phyloP scores from a whole-genome alignment of 2,888 invertebrate genomes.

The Chirona hameri region DNA sequence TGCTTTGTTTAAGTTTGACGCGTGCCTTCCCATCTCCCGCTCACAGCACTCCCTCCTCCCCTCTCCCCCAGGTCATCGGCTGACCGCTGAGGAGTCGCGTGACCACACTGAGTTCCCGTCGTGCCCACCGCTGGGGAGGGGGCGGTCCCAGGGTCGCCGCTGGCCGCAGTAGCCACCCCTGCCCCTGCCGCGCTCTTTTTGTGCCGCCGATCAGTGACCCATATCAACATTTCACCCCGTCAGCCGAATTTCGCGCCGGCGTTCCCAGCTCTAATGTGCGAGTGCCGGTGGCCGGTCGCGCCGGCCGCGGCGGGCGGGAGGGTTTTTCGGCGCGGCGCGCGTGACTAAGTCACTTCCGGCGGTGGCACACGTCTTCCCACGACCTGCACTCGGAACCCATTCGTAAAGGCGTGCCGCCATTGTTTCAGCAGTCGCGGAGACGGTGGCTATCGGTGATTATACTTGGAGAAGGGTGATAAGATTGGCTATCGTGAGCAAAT shows the following conservation, averaged over 20 bases:
- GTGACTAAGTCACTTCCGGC: background rate
- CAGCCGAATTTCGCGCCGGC: background rate
- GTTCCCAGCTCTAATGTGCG: slow-evolving; percentile 12
- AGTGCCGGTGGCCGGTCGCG: background rate
- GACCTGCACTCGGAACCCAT: background rate
- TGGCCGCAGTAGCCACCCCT: background rate
- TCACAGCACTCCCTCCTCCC: too few relatives aligned
- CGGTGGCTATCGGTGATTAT: background rate
- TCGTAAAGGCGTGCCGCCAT: background rate
- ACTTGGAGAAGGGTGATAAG: background rate
- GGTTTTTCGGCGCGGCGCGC: background rate
- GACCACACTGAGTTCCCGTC: too few relatives aligned
- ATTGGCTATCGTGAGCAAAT: background rate
- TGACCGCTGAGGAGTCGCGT: too few relatives aligned
- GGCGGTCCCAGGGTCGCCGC: background rate
- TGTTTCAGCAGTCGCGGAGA: background rate
- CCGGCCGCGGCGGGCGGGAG: background rate
- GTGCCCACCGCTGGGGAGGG: too few relatives aligned
- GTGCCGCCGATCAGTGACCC: slow-evolving; percentile 2
- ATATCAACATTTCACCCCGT: slow-evolving; percentile 27
- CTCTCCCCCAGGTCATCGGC: too few relatives aligned
- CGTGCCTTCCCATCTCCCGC: background rate
- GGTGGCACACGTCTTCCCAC: background rate
- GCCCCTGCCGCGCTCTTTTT: background rate
- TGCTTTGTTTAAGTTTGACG: too few relatives aligned